Base-by-base conservation (phyloP, 2,888 invertebrate genomes). In the Amphimallon solstitiale region DNA sequence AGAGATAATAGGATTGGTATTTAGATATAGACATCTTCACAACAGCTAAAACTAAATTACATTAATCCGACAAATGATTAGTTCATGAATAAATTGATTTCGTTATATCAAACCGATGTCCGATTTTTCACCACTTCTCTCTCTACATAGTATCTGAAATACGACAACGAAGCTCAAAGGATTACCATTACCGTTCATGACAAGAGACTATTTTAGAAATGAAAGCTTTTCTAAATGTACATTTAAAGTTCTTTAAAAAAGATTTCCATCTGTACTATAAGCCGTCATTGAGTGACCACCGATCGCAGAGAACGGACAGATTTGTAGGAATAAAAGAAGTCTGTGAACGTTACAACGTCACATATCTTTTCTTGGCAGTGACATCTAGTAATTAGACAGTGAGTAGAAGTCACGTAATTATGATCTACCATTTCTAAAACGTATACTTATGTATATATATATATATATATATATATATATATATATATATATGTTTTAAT, bases 361-460 rank as follows among this genome's bases (percentile, higher is more conserved):
- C 29, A 43, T 29, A 59, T 10, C 56, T 43, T 10, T 69, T 17
- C 29, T 75, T 73, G 75, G 74, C 77, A 77, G 77, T 80, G 80
- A 80, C 80, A 80, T 78, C 78, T 78, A 65, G 79, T 77, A 80
- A 80, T 80, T 80, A 80, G 75, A 73, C 71, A 68, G 72, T 76
- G 74, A 75, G 76, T 76, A 77, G 76, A 45, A 45, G 45, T 6
- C 45, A 19, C 2, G 5, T 5, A 23, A 4, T 23, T 23, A 4
- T 23, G 23, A 4, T 23, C 5, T 2, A 4, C 2, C 5, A 23
- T 23, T 2, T 23, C 23, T 5, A 23, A 23, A 4, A 23, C 23
- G 5, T 23, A 23, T 23, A 23, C 23, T 23, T 5, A 5, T 23
- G 23, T 23, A 23, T 23, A 23, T 23, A 5, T 23, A 23, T 23